Evolutionary conservation across 2,113 vertebrate species (phyloP).

Genomic region (Noctilio leporinus): DNA sequence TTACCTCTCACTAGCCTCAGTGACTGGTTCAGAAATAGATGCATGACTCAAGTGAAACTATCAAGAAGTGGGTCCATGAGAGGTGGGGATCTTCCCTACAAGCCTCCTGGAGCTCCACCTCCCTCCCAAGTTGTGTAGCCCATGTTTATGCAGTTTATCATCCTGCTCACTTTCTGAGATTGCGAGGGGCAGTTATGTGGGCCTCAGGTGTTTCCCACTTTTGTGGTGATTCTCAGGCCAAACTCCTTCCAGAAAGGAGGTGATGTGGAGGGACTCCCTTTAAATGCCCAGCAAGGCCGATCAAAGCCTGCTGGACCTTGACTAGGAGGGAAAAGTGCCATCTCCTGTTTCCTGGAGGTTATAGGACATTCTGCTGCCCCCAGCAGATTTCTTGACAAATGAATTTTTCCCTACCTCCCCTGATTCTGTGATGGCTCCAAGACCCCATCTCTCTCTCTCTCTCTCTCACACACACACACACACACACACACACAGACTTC

Average conservation of each 20-base stretch:
- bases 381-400: neutral
- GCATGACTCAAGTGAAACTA: neutral
- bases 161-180: neutral
- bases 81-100: no score
- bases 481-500: neutral
- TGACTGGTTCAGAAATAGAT: neutral
- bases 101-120: no score
- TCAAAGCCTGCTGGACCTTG: neutral
- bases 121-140: neutral
- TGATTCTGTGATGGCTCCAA: neutral
- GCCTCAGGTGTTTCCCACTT: neutral
- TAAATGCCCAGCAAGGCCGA: neutral
- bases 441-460: no score
- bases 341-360: neutral
- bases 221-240: neutral
- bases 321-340: neutral
- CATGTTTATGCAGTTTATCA: neutral
- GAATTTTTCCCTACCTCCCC: neutral
- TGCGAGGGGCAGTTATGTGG: neutral
- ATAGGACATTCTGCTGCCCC: neutral
- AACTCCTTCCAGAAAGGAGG: neutral
- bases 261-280: neutral
- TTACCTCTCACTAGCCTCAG: neutral
- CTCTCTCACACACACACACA: no score
- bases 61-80: no score